Evolutionary conservation across 2,888 invertebrate genomes (phyloP), one percentile per base, ranked within the genome.

Genomic region (Eilema griseolum): DNA sequence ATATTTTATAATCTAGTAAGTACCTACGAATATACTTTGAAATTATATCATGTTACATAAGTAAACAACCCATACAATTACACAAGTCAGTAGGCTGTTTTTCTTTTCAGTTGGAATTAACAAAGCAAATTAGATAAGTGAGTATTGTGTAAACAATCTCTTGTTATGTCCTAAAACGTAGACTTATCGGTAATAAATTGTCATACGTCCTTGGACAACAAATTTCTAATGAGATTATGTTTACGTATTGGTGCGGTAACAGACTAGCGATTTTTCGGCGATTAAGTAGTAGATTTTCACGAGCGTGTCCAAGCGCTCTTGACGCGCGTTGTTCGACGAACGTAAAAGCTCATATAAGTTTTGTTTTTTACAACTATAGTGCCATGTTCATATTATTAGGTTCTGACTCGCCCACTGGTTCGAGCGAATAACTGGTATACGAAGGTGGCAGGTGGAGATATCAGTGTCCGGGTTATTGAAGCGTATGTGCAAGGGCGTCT

Each of bases 71-170:
- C 52, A 8, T 52, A 52, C n/a, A 52, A 52, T 52, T 52, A n/a
- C 52, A 52, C n/a, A n/a, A 52, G n/a, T 52, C n/a, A 28, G 62
- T 41, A 24, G 37, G 41, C 41, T 24, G 61, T 31, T 14, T 26
- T 26, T 16, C 24, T 14, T 41, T 66, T 33, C 41, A 26, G 28
- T 24, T 16, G n/a, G 24, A 61, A 61, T 46, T 66, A 41, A 31
- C 41, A 59, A n/a, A 59, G 41, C 16, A 46, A 46, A 67, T 67
- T 67, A 78, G 69, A 57, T 37, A 65, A 65, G 63, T 70, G 72
- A 78, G 63, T 67, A 61, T 70, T 70, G 69, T 66, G 66, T 72
- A 73, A 74, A 80, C 62, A 72, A 59, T 70, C 52, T 71, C 67
- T 73, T 71, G 73, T 76, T 73, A 69, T 72, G 61, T 23, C 71